These are phyloP conservation scores for Ochotona curzoniae DNA, from an alignment of 2,113 vertebrate genomes.

Conservation along the genomic window DNA sequence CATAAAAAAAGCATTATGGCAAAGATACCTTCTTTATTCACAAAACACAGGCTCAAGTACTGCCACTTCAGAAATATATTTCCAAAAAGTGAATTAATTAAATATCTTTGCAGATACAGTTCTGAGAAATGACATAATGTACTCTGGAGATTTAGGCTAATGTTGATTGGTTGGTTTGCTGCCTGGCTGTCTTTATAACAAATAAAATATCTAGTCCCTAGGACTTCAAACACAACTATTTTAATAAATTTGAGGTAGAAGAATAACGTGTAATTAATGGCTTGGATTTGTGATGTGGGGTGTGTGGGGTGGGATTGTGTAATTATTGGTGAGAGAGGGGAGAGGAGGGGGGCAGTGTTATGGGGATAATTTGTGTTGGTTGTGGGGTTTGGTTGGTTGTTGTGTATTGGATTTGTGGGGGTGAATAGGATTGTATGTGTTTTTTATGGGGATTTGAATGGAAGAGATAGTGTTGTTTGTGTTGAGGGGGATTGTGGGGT, in stretches of 20 bases:
- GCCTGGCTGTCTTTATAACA: not conserved
- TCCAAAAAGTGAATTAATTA: not conserved
- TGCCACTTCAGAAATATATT: not conserved
- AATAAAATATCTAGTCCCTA: not conserved
- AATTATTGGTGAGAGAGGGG: no score
- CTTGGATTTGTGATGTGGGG: no score
- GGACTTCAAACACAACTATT: not conserved
- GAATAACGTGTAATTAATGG: no score
- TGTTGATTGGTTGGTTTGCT: not conserved
- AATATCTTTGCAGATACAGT: not conserved
- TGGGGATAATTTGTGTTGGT: no score
- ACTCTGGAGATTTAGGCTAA: not conserved
- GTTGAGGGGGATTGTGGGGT: no score
- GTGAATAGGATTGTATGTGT: no score
- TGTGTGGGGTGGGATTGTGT: no score
- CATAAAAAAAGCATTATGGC: accelerated
- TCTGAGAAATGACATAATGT: accelerated
- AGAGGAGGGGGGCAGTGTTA: no score
- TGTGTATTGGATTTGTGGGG: no score
- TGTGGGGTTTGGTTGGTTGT: no score
- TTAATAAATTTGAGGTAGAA: not conserved
- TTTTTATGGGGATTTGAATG: no score
- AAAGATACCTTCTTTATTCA: not conserved
- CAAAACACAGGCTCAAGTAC: not conserved
- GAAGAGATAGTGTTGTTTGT: no score